Base-by-base conservation (phyloP, 2,888 invertebrate genomes). In the Idaea straminata region DNA sequence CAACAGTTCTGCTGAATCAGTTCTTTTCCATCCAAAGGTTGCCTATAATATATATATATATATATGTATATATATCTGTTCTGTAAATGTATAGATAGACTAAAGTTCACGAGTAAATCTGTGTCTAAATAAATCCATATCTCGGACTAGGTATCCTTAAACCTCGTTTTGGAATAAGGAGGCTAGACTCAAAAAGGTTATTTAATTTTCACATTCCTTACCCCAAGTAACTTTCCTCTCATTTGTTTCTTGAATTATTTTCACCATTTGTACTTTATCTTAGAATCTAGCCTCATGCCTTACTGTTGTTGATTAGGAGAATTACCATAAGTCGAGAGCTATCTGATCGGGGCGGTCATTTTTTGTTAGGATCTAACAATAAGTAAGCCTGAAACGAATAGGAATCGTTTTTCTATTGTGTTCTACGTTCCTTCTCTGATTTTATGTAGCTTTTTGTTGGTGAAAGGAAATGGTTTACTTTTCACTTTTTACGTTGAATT, bases 261-360 rank as follows among this genome's bases (percentile, higher is more conserved):
- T 16, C n/a, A 35, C n/a, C 35, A 61, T 61, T 61, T 25, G n/a
- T 2, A 35, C 25, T 35, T 61, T 61, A 61, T 61, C 13, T 5
- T 34, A n/a, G 35, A 35, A 61, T 35, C 61, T 10, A 35, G 47
- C 47, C 13, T 47, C 13, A 47, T 47, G 68, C 61, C 63, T 61
- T 59, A 62, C 36, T 61, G 66, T 61, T 67, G 67, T 72, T 74
- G 72, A 74, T 76, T 69, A 68, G 72, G 67, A 62, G 67, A 74
- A 81, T 80, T 78, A 74, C 73, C 79, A 80, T 78, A 78, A 74
- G 73, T 71, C 65, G 67, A 67, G 69, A 61, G 72, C 64, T 74
- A 77, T 74, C 74, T 65, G 74, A 78, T 75, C 69, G 69, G 63
- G 62, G 60, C 58, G 64, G 64, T 68, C 34, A 61, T 67, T 68